Evolutionary conservation across 2,113 vertebrate genomes (phyloP), one percentile per base, ranked within the genome.

Genomic region (Trichomycterus rosablanca): DNA sequence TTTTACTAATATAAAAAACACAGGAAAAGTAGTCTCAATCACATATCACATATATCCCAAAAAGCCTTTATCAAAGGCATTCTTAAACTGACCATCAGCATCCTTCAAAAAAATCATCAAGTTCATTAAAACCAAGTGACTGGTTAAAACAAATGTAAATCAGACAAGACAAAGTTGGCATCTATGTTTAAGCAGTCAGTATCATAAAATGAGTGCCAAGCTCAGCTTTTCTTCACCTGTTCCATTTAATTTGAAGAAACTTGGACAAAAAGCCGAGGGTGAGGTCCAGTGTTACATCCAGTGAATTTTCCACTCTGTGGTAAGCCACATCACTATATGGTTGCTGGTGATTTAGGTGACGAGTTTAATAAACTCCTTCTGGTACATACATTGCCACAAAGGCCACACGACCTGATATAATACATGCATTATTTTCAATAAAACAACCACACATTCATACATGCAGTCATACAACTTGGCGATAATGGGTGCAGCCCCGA

Each of bases 281-380:
- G 53, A 34, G 26, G 53, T 79, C 74, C 71, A 75, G 72, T 77
- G 65, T 77, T 59, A 73, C 59, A 66, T 71, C 44, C 59, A 68
- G 70, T 44, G 32, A 49, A 37, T 59, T 57, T 63, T 76, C 61
- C 61, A 75, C 63, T 72, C 59, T 62, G 50, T 7, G 2, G 42
- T 56, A 63, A 53, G 26, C 24, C 34, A 73, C 30, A 46, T 53
- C 1, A 40, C 46, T 18, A 42, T 35, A n/a, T 67, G 19, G 54
- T 53, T 35, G 19, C 22, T 52, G 70, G 70, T 69, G 68, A 59
- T 72, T 53, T 70, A 30, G 49, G 59, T 34, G 71, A 54, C 43
- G 51, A 59, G n/a, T n/a, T 52, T 32, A 11, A 67, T 2, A 71
- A 73, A 53, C n/a, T 62, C 37, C 66, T 37, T 63, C 50, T 66